phyloP scores from a whole-genome alignment of 2,797 vertebrate genomes.

The Sphaeramia orbicularis region DNA sequence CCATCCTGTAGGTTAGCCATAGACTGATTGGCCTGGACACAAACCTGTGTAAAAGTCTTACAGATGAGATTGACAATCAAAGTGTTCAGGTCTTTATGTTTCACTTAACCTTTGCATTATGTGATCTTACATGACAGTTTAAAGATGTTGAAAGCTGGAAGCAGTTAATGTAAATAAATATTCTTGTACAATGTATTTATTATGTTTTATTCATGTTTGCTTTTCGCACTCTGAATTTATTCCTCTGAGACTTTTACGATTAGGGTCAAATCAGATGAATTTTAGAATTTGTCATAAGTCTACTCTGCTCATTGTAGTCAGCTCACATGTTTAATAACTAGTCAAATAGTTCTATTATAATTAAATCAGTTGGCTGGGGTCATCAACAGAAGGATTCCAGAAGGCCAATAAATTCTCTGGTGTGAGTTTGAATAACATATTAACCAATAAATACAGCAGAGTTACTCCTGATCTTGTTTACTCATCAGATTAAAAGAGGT shows the following conservation, averaged over 20 bases:
- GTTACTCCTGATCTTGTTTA: no score
- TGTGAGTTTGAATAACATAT: no score
- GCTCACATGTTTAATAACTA: no score
- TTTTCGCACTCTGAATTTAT: background rate
- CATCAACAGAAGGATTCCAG: no score
- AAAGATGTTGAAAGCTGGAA: background rate
- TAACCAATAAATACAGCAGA: no score
- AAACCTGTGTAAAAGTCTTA: conserved; percentile 23
- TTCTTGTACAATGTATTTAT: conserved; percentile 17
- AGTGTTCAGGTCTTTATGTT: background rate
- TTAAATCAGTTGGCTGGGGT: background rate
- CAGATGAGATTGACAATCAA: background rate
- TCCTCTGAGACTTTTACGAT: background rate
- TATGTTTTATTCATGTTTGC: conserved; percentile 44
- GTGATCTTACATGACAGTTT: background rate
- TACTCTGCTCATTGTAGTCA: background rate
- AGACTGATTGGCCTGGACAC: conserved; percentile 40
- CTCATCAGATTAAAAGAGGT: no score
- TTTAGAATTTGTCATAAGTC: background rate
- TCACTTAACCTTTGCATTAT: background rate
- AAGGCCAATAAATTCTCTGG: no score
- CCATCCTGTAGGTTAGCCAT: conserved; percentile 39
- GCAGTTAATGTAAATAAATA: conserved; percentile 11
- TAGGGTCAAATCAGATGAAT: background rate
- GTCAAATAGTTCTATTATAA: background rate